Percentiles rank a stretch among this genome's conserved stretches.
These are phyloP conservation scores for Ectemnius continuus DNA, from an alignment of 2,888 invertebrate genomes.

Conservation along the genomic window DNA sequence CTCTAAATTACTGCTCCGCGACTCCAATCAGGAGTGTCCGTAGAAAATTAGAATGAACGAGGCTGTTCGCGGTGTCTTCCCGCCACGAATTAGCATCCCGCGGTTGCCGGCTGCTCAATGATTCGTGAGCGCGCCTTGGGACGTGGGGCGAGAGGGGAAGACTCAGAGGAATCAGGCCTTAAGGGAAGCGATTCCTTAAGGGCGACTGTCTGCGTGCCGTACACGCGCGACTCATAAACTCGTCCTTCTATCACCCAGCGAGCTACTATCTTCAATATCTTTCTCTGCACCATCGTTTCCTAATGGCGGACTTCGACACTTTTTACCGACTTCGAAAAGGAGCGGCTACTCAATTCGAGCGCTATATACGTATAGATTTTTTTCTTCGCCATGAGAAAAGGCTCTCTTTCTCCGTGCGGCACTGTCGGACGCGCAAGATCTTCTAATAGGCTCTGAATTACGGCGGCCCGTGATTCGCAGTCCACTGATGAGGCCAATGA, in stretches of 20 bases:
- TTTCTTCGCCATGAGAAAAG: too few relatives aligned
- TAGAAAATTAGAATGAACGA: slow-evolving; percentile 52
- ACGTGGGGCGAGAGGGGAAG: background rate
- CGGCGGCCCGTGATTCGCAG: too few relatives aligned
- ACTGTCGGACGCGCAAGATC: background rate
- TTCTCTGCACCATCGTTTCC: too few relatives aligned
- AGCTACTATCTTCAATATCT: too few relatives aligned
- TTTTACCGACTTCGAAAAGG: too few relatives aligned
- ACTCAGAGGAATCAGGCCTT: slow-evolving; percentile 40
- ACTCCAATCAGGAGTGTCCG: slow-evolving; percentile 46
- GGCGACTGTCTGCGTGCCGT: slow-evolving; percentile 14
- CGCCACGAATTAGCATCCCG: slow-evolving; percentile 40
- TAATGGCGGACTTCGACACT: too few relatives aligned
- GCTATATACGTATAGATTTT: too few relatives aligned
- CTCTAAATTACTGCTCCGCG: slow-evolving; percentile 20
- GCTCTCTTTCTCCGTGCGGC: background rate
- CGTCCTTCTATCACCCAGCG: too few relatives aligned
- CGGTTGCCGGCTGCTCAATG: slow-evolving; percentile 8
- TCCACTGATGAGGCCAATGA: background rate
- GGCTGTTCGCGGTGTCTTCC: slow-evolving; percentile 21
- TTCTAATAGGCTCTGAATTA: too few relatives aligned
- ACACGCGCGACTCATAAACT: slow-evolving; percentile 17
- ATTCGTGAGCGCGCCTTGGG: slow-evolving; percentile 4
- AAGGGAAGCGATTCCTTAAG: slow-evolving; percentile 24
- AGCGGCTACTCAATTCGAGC: too few relatives aligned